phyloP scores from a whole-genome alignment of 2,888 invertebrate genomes.

The Lasioglossum marginatum region DNA sequence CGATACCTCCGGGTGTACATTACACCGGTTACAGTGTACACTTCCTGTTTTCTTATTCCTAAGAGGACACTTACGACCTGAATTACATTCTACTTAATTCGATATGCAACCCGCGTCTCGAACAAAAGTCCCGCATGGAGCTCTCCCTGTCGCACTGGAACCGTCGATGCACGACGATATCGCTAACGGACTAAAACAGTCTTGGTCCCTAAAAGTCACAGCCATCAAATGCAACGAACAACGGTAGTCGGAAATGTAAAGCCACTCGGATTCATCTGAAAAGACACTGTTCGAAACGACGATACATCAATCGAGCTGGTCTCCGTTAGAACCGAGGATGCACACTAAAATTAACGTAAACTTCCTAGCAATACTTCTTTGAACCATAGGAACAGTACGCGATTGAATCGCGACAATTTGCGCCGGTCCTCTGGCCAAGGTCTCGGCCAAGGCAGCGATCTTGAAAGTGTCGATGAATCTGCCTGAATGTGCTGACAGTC shows the following conservation, averaged over 20 bases:
- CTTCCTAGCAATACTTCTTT: constrained; percentile 22
- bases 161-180: constrained; percentile 19
- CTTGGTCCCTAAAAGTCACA: constrained; percentile 84
- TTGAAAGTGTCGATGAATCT: constrained; percentile 27
- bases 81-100: constrained; percentile 21
- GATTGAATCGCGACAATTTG: constrained; percentile 21
- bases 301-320: background rate
- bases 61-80: constrained; percentile 23
- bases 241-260: constrained; percentile 71
- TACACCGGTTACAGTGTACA: constrained; percentile 32
- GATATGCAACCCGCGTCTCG: constrained; percentile 23
- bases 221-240: constrained; percentile 84
- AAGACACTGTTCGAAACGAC: constrained; percentile 26
- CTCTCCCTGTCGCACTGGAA: constrained; percentile 28
- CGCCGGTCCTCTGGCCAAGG: background rate
- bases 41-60: constrained; percentile 24
- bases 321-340: constrained; percentile 23
- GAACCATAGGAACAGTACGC: constrained; percentile 46
- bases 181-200: constrained; percentile 64
- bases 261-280: constrained; percentile 71
- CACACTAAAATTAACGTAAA: constrained; percentile 20
- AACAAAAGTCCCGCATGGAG: constrained; percentile 22
- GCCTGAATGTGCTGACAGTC: constrained; percentile 26
- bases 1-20: constrained; percentile 10
- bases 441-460: constrained; percentile 3